These are phyloP conservation scores for Lasioglossum leucozonium DNA, from an alignment of 2,888 invertebrate species.

Conservation along the genomic window DNA sequence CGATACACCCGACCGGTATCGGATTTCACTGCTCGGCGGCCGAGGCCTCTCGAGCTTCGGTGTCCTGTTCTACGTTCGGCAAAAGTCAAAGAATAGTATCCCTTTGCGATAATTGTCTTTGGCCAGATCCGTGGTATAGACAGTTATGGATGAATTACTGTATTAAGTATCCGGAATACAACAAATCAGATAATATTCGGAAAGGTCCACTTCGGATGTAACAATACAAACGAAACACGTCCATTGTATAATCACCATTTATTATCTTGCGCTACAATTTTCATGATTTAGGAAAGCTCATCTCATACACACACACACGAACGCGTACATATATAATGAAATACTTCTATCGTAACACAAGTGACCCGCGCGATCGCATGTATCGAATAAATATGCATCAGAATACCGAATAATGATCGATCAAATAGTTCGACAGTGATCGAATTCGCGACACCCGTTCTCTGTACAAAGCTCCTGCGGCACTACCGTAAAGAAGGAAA, in stretches of 20 bases:
- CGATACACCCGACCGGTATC: too few species aligned
- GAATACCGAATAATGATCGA: conserved; percentile 36
- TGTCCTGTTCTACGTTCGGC: too few species aligned
- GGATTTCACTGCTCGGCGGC: too few species aligned
- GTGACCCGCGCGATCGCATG: conserved; percentile 55
- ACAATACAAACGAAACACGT: neutral
- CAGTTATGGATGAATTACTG: too few species aligned
- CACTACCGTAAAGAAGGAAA: conserved; percentile 48
- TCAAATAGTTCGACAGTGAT: conserved; percentile 30
- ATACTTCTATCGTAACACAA: conserved; percentile 41
- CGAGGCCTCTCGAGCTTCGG: too few species aligned
- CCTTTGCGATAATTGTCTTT: too few species aligned
- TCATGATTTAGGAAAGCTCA: conserved; percentile 60
- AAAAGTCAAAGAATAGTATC: too few species aligned
- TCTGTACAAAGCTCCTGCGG: conserved; percentile 59
- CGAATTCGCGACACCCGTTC: conserved; percentile 29
- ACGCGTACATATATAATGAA: conserved; percentile 27
- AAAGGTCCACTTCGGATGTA: too few species aligned
- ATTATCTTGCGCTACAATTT: conserved; percentile 79
- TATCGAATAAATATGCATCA: conserved; percentile 63
- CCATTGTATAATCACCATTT: conserved; percentile 79
- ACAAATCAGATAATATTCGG: too few species aligned
- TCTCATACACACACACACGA: conserved; percentile 25
- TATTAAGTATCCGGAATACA: too few species aligned
- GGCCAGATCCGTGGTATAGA: too few species aligned